Conservation (phyloP, 2,797 vertebrate species). For the Amphiprion clarkii region DNA sequence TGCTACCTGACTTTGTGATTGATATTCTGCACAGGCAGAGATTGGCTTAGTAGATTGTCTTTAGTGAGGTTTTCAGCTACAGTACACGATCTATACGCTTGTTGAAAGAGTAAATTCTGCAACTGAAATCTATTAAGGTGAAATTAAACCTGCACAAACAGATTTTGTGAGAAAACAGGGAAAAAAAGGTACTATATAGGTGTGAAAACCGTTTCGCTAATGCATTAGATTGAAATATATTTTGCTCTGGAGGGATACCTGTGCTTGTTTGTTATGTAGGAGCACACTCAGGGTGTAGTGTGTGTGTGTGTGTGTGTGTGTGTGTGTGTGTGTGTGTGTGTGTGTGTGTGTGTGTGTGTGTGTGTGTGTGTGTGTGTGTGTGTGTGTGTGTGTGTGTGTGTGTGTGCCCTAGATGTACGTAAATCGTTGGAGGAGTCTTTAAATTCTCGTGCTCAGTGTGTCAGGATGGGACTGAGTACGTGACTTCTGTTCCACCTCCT, state of each 20-base stretch:
- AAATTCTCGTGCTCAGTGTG: too few species aligned
- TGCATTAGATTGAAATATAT: not conserved
- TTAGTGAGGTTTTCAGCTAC: too few species aligned
- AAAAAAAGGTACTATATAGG: not conserved
- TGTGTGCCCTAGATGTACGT: too few species aligned
- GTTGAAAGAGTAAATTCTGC: not conserved
- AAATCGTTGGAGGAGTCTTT: too few species aligned
- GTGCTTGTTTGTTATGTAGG: not conserved
- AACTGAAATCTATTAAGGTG: not conserved
- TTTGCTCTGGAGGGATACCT: not conserved
- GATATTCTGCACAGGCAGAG: too few species aligned
- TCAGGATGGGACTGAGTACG: conserved; percentile 3
- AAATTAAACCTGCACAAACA: not conserved
- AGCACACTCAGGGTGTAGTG: not conserved
- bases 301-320: too few species aligned
- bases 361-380: too few species aligned
- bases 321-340: too few species aligned
- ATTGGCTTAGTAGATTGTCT: too few species aligned
- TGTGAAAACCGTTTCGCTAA: not conserved
- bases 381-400: not conserved
- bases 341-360: too few species aligned
- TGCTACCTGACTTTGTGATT: too few species aligned
- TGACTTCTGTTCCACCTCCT: not conserved
- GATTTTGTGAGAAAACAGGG: not conserved
- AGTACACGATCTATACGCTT: too few species aligned